Base-by-base conservation (phyloP, 2,113 vertebrate genomes). In the Prietella phreatophila region DNA sequence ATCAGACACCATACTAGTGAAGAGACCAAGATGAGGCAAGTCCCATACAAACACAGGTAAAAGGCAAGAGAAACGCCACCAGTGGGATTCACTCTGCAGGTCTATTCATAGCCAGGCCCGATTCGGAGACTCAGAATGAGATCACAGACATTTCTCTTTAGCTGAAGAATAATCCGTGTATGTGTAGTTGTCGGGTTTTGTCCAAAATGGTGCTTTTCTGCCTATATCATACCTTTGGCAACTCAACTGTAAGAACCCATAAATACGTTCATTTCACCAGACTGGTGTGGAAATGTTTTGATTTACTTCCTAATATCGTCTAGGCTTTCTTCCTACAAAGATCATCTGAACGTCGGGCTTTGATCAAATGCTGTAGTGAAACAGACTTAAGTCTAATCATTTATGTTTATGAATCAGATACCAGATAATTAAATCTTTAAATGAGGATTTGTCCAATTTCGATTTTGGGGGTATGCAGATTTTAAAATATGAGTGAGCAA, bases 71-170 rank as follows among this genome's bases (percentile, higher is more conserved):
- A 25, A 61, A 61, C 22, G 22, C 33, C 80, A 82, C 56, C 80
- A 27, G 27, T 80, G 78, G 85, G 63, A 87, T 82, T 82, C 33
- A 71, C 3, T 71, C 76, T 69, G 78, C 61, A 19, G 61, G 61
- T 81, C 61, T 86, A 67, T n/a, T 50, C 61, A 81, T 61, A 82
- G 56, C 56, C 30, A 27, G 80, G 19, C 55, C 55, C 61, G 56
- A 60, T 60, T 82, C 56, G 5, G 27, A 60, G 30, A 58, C 19
- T 22, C 19, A 25, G 14, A 81, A 82, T 25, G 11, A 25, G 36
- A 82, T 82, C 30, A 25, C 22, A n/a, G 27, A 30, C 15, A 3
- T 39, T 25, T 76, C 22, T 30, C 27, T 67, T 30, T 30, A 3
- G 25, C 11, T 8, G n/a, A 65, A 25, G 2, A n/a, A 69, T 33